Evolutionary conservation across 2,888 invertebrate genomes (phyloP).

Genomic region (Biston betularia): DNA sequence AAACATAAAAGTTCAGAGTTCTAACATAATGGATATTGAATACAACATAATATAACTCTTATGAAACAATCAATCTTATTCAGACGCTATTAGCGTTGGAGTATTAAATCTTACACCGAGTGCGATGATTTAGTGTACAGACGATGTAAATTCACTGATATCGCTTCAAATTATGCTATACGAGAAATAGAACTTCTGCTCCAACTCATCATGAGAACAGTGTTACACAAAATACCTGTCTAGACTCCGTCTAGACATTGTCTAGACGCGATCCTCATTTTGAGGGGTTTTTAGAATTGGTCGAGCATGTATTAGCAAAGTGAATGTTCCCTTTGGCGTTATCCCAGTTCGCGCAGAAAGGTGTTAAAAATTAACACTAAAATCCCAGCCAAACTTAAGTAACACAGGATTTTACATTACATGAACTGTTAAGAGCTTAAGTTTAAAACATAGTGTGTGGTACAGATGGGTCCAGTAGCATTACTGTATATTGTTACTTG

Average conservation of each 20-base stretch:
- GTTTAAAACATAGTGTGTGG: conserved; percentile 22
- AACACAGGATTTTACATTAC: conserved; percentile 35
- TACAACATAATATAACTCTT: conserved; percentile 23
- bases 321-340: conserved; percentile 44
- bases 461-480: conserved; percentile 40
- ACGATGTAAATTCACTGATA: conserved; percentile 36
- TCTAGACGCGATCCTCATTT: conserved; percentile 81
- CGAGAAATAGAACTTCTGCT: conserved; percentile 65
- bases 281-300: conserved; percentile 61
- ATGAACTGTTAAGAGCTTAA: conserved; percentile 34
- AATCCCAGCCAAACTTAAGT: background rate
- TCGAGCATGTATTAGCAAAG: conserved; percentile 48
- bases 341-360: conserved; percentile 34
- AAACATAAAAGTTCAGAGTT: conserved; percentile 17
- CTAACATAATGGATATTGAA: conserved; percentile 14
- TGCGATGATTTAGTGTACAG: background rate
- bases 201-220: conserved; percentile 71
- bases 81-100: conserved; percentile 2
- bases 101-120: conserved; percentile 7
- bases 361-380: conserved; percentile 26
- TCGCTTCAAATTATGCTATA: conserved; percentile 54
- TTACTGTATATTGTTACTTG: conserved; percentile 25
- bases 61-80: conserved; percentile 34
- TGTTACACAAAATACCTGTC: conserved; percentile 81
- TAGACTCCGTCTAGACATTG: conserved; percentile 82